These are phyloP conservation scores for Ciconia boyciana DNA, from an alignment of 2,113 vertebrate genomes.

Conservation along the genomic window DNA sequence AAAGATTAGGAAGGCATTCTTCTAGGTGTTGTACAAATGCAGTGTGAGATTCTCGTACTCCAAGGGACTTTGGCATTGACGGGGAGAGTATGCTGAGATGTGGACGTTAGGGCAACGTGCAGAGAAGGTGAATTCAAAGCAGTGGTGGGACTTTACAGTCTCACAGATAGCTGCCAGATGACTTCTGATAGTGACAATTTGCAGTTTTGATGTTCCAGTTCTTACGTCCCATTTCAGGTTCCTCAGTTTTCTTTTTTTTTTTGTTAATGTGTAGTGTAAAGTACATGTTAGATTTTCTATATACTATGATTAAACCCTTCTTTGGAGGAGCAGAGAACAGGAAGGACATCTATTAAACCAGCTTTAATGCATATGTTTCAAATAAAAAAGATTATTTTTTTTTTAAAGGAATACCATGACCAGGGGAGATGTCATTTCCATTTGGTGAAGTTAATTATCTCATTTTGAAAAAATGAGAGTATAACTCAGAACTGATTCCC, in stretches of 20 bases:
- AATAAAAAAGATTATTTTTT: background rate
- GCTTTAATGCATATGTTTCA: background rate
- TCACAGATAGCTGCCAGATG: background rate
- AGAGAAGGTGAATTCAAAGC: background rate
- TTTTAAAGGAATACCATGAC: background rate
- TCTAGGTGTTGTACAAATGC: background rate
- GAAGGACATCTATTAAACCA: background rate
- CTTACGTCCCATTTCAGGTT: background rate
- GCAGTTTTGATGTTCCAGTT: background rate
- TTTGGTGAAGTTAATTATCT: background rate
- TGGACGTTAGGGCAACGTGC: too few species aligned
- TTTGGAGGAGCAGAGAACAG: background rate
- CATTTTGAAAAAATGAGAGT: background rate
- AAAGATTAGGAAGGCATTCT: background rate
- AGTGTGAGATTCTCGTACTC: background rate
- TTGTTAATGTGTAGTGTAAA: background rate
- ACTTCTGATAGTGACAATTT: background rate
- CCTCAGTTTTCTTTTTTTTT: accelerated
- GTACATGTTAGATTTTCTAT: background rate
- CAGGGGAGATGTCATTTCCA: background rate
- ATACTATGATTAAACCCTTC: background rate
- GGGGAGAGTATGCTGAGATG: background rate
- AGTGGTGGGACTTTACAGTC: background rate
- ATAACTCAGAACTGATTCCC: background rate
- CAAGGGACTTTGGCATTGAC: too few species aligned